Conservation (phyloP, 1,140 invertebrate species). For the Idris sp. region DNA sequence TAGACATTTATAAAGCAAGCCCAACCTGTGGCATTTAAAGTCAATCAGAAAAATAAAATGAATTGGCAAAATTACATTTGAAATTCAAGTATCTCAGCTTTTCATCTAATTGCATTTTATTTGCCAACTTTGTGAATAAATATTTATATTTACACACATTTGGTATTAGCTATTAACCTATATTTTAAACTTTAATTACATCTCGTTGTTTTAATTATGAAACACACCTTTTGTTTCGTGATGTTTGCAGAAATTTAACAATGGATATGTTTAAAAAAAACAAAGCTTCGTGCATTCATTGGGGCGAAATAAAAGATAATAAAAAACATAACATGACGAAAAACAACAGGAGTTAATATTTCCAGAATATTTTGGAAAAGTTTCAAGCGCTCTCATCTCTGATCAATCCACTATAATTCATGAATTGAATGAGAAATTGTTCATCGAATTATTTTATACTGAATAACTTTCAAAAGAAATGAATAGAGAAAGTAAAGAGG, state of each 20-base stretch:
- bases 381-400: conserved; percentile 33
- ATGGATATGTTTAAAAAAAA: conserved; percentile 7
- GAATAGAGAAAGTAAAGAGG: conserved; percentile 27
- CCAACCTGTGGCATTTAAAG: too few species aligned
- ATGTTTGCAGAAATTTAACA: conserved; percentile 6
- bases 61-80: too few species aligned
- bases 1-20: too few species aligned
- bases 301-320: conserved; percentile 19
- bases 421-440: conserved; percentile 26
- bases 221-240: conserved; percentile 15
- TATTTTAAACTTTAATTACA: conserved; percentile 9
- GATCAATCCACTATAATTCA: conserved; percentile 36
- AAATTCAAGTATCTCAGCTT: too few species aligned
- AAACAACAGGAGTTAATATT: conserved; percentile 19
- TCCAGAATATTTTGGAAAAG: conserved; percentile 27
- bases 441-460: conserved; percentile 31
- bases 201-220: conserved; percentile 19
- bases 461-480: conserved; percentile 32
- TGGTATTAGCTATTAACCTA: conserved; percentile 12
- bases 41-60: too few species aligned
- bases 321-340: conserved; percentile 18
- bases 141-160: conserved; percentile 9
- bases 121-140: conserved; percentile 1
- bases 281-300: neutral
- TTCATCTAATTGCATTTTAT: neutral